These are phyloP conservation scores for Alouatta palliata DNA, from an alignment of 2,113 vertebrate genomes.

Conservation along the genomic window DNA sequence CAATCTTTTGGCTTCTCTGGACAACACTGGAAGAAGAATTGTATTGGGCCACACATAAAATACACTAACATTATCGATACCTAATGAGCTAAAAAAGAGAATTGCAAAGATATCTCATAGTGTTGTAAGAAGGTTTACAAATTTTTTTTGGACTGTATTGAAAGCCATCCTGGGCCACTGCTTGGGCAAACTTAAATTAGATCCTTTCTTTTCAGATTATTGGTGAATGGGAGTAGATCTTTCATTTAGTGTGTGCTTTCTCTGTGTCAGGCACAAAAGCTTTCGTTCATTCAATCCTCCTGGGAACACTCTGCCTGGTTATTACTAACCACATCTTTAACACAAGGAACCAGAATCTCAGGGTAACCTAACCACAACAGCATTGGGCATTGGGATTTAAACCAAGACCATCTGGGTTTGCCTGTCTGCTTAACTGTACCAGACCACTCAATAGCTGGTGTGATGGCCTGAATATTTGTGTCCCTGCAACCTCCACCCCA, in stretches of 20 bases:
- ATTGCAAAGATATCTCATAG: too few species aligned
- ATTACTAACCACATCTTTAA: constrained; percentile 29
- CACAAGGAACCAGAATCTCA: neutral
- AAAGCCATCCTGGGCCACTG: too few species aligned
- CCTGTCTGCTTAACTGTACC: neutral
- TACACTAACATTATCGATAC: too few species aligned
- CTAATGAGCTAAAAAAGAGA: too few species aligned
- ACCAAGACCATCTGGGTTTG: neutral
- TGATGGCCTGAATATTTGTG: neutral
- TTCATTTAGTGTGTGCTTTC: neutral
- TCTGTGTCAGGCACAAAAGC: neutral
- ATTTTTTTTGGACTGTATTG: too few species aligned
- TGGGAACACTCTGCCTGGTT: neutral
- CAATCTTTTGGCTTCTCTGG: too few species aligned
- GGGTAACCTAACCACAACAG: constrained; percentile 4
- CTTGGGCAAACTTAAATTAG: neutral
- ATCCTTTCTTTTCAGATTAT: neutral
- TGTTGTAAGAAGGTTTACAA: too few species aligned
- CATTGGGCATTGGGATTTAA: neutral
- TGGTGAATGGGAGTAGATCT: neutral
- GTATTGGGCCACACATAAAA: too few species aligned
- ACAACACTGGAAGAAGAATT: too few species aligned
- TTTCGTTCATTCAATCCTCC: neutral
- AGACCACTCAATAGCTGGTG: neutral
- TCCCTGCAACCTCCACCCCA: neutral